A percentile compares a stretch with the other conserved stretches of the same genome.
Conservation (phyloP, 2,888 invertebrate species). For the Pinctada fucata region DNA sequence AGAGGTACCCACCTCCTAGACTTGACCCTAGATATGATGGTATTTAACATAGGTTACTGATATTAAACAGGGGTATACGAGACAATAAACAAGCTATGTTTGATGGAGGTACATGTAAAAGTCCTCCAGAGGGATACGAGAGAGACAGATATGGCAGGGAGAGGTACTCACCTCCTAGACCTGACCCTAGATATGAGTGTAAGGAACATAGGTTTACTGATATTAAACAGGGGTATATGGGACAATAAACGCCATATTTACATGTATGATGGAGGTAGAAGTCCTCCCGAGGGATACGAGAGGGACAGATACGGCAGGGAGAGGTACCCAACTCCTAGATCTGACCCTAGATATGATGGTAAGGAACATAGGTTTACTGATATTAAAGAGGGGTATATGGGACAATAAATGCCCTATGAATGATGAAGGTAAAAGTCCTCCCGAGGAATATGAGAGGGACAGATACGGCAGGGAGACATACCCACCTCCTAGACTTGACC, state of each 20-base stretch:
- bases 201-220: too few relatives aligned
- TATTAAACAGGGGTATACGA: too few relatives aligned
- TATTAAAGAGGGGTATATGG: too few relatives aligned
- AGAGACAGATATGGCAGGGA: constrained; percentile 33
- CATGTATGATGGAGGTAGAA: constrained; percentile 26
- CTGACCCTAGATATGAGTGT: constrained; percentile 25
- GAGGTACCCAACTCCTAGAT: constrained; percentile 5
- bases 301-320: constrained; percentile 31
- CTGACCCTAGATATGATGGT: constrained; percentile 24
- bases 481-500: constrained; percentile 2
- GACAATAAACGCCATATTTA: constrained; percentile 7
- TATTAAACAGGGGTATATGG: background rate
- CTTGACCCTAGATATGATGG: constrained; percentile 20
- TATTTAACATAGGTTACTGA: background rate
- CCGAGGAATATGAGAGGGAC: constrained; percentile 37
- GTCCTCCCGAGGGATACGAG: constrained; percentile 30
- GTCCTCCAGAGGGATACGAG: constrained; percentile 28
- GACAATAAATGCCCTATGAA: too few relatives aligned
- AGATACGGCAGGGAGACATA: constrained; percentile 24
- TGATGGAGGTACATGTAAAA: too few relatives aligned
- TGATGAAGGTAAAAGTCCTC: constrained; percentile 4
- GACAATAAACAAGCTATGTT: too few relatives aligned
- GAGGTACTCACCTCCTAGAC: constrained; percentile 10
- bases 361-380: background rate
- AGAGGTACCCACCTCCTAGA: constrained; percentile 15